Base-by-base conservation (phyloP, 2,888 invertebrate species). In the Lucinisca nassula region DNA sequence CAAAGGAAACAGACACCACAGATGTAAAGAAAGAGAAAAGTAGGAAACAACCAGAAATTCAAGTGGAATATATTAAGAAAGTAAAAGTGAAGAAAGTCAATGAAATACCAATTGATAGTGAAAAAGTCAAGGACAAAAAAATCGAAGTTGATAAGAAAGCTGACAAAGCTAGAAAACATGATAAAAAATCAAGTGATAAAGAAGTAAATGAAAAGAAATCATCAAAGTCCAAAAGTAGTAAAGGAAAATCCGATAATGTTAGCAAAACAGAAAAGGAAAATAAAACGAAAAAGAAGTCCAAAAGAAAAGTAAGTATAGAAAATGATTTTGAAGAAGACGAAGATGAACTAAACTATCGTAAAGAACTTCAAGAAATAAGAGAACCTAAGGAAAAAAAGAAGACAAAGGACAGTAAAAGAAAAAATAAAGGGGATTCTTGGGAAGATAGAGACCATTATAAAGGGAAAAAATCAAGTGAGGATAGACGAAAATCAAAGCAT, bases 101-200 rank as follows among this genome's bases (percentile, higher is more conserved):
- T 38, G 77, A 76, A 49, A 51, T 32, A 58, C 4, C 27, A 14
- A 32, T n/a, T 27, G 17, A 55, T 6, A 81, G 32, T 12, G 55
- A 82, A 45, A 51, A 81, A 1, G 87, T 83, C 14, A 87, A 87
- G 24, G 87, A 87, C 76, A 85, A 87, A 1, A 61, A 61, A 61
- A 27, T 6, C 6, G 30, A 61, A 17, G 24, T 30, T 24, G 30
- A 61, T 30, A 30, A 35, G 14, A 55, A 55, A 21, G n/a, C 12
- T 21, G n/a, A 55, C 17, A 55, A 55, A 55, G 10, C 1, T 17
- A 67, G 21, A 21, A 67, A 67, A 21, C 45, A 17, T 45, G 35
- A 67, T 35, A 61, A 85, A n/a, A 88, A 85, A 74, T 75, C 82
- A 21, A 85, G 85, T 74, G 87, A 88, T 78, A 82, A 90, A 78